Conservation (phyloP, 2,888 invertebrate genomes). For the Merodon equestris region DNA sequence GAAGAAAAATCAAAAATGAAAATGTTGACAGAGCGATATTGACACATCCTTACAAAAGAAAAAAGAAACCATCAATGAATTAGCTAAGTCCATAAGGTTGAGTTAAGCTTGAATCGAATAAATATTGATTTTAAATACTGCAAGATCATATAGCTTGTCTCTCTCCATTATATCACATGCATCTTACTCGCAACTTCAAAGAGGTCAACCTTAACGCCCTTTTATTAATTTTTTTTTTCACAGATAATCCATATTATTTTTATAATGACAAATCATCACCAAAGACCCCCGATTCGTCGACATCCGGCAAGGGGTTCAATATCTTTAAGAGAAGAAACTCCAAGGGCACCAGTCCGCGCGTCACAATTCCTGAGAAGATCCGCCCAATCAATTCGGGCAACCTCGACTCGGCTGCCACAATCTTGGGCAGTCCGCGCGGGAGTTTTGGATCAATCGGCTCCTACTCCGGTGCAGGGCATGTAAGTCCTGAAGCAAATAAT, state of each 20-base stretch:
- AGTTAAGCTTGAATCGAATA: too few species aligned
- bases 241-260: constrained; percentile 79
- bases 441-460: constrained; percentile 77
- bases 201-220: too few species aligned
- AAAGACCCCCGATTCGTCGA: constrained; percentile 77
- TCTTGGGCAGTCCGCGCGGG: constrained; percentile 77
- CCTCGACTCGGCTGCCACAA: constrained; percentile 76
- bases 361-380: constrained; percentile 73
- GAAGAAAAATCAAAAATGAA: too few species aligned
- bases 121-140: too few species aligned
- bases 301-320: constrained; percentile 76
- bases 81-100: too few species aligned
- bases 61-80: too few species aligned
- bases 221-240: constrained; percentile 49
- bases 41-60: too few species aligned
- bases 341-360: constrained; percentile 76
- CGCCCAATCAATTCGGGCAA: constrained; percentile 78
- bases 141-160: too few species aligned
- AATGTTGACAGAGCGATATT: too few species aligned
- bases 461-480: constrained; percentile 72
- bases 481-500: constrained; percentile 71
- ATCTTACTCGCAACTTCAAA: too few species aligned
- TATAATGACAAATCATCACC: constrained; percentile 78
- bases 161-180: too few species aligned
- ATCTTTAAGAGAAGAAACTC: constrained; percentile 78